Conservation (phyloP, 2,888 invertebrate species). For the Stenolophus ochropezus region DNA sequence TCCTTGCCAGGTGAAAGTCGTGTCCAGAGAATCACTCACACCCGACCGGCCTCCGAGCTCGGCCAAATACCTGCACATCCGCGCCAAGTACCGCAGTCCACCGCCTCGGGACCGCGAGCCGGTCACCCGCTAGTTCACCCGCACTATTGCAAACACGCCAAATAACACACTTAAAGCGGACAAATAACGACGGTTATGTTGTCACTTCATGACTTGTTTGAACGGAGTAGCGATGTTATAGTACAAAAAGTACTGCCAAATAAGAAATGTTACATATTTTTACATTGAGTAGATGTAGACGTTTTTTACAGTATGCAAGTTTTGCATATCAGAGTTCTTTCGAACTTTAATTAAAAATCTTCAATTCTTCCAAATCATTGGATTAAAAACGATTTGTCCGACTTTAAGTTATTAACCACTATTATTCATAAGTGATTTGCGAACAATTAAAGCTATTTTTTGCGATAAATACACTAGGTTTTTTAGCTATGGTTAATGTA, state of each 20-base stretch:
- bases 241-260: conserved; percentile 52
- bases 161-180: conserved; percentile 49
- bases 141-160: conserved; percentile 47
- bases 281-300: conserved; percentile 26
- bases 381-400: conserved; percentile 49
- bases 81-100: conserved; percentile 83
- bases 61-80: conserved; percentile 79
- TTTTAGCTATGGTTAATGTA: no score
- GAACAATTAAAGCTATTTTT: background rate
- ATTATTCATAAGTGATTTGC: background rate
- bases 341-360: background rate
- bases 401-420: conserved; percentile 41
- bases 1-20: conserved; percentile 84
- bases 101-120: conserved; percentile 79
- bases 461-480: no score
- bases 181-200: conserved; percentile 20
- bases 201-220: background rate
- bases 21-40: conserved; percentile 67
- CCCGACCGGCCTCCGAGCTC: conserved; percentile 68
- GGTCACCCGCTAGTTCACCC: conserved; percentile 68
- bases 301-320: background rate
- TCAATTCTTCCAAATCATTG: background rate
- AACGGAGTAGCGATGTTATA: background rate
- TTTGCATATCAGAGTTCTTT: background rate
- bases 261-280: conserved; percentile 33